A percentile compares a stretch with the other conserved stretches of the same genome.
Evolutionary conservation across 2,797 vertebrate genomes (phyloP).

Genomic region (Eidolon dupreanum): DNA sequence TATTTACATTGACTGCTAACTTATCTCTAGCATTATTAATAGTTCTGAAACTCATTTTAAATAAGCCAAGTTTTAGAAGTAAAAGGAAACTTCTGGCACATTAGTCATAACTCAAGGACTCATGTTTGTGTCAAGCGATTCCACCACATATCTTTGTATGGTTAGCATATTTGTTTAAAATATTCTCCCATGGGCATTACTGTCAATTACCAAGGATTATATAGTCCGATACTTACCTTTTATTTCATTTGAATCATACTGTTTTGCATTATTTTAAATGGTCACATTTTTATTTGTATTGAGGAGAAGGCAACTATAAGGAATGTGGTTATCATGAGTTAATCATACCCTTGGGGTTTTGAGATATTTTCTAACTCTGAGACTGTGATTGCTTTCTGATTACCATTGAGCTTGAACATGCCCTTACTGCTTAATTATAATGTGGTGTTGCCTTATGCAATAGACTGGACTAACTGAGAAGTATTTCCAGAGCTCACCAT

Average conservation of each 20-base stretch:
- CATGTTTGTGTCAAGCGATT: neutral
- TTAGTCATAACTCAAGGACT: neutral
- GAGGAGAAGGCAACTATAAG: constrained; percentile 69
- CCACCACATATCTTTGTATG: neutral
- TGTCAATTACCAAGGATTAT: constrained; percentile 56
- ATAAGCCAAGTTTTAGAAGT: neutral
- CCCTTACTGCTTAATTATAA: constrained; percentile 80
- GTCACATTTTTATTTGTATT: constrained; percentile 80
- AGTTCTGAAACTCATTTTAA: neutral
- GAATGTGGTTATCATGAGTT: constrained; percentile 78
- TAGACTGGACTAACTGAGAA: neutral
- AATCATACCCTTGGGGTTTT: constrained; percentile 79
- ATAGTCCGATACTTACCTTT: constrained; percentile 41
- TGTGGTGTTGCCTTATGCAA: neutral
- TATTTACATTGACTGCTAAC: neutral
- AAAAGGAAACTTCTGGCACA: neutral
- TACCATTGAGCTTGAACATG: constrained; percentile 77
- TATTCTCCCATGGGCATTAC: constrained; percentile 38
- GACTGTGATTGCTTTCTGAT: constrained; percentile 78
- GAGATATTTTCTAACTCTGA: constrained; percentile 79
- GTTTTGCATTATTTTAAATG: constrained; percentile 74
- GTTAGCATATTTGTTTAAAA: constrained; percentile 40
- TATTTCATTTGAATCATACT: constrained; percentile 67
- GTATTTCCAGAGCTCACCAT: neutral
- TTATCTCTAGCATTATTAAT: neutral